Evolutionary conservation across 2,888 invertebrate species (phyloP).

Genomic region (Julus scandinavius): DNA sequence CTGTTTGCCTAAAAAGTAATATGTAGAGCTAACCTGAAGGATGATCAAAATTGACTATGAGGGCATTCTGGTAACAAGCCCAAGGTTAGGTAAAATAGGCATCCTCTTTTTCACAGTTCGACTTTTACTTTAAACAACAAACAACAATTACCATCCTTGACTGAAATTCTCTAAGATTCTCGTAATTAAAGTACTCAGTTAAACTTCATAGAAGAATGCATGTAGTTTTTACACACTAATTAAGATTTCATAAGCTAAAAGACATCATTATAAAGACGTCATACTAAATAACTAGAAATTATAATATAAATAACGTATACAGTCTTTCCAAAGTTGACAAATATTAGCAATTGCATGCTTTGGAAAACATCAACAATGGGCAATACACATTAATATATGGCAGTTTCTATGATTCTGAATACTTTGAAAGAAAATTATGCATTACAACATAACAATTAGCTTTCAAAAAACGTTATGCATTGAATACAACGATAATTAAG

Average conservation of each 20-base stretch:
- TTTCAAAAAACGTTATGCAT: not conserved
- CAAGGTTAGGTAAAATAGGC: not conserved
- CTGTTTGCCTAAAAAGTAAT: not conserved
- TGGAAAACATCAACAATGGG: not conserved
- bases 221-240: not conserved
- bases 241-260: not conserved
- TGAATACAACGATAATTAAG: not conserved
- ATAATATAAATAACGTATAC: too few species aligned
- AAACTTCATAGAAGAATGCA: not conserved
- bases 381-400: not conserved
- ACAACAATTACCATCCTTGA: constrained; percentile 29
- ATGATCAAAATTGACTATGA: not conserved
- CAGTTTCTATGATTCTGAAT: not conserved
- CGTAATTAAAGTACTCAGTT: constrained; percentile 3
- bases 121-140: not conserved
- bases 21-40: not conserved
- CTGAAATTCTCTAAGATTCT: constrained; percentile 23
- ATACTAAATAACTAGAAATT: too few species aligned
- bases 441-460: too few species aligned
- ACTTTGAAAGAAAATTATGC: not conserved
- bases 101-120: constrained; percentile 3
- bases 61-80: constrained; percentile 7
- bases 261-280: not conserved
- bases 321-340: not conserved
- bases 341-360: not conserved